phyloP scores from a whole-genome alignment of 2,888 invertebrate genomes.

The Biston stratarius region DNA sequence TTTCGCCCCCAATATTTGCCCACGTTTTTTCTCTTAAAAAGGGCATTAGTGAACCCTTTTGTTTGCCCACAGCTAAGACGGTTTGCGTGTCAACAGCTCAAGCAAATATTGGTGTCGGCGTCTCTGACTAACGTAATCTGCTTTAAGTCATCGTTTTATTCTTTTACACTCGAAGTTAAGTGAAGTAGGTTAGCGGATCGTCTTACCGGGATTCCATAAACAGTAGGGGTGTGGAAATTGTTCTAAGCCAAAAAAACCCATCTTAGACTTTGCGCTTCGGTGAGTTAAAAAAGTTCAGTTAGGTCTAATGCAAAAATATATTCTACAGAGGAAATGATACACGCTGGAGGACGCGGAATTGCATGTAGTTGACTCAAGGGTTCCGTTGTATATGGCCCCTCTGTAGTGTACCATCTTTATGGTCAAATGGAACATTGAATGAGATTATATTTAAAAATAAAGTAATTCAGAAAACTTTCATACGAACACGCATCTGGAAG shows the following conservation, averaged over 20 bases:
- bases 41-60: slow-evolving; percentile 86
- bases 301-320: no score
- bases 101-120: slow-evolving; percentile 80
- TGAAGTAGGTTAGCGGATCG: slow-evolving; percentile 57
- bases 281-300: no score
- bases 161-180: slow-evolving; percentile 61
- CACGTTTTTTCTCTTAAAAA: slow-evolving; percentile 83
- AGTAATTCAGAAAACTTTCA: no score
- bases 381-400: no score
- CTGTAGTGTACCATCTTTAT: no score
- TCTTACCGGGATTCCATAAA: slow-evolving; percentile 46
- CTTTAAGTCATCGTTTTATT: slow-evolving; percentile 59
- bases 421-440: no score
- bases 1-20: slow-evolving; percentile 69
- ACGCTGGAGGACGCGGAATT: no score
- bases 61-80: slow-evolving; percentile 81
- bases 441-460: no score
- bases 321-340: no score
- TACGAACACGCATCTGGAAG: no score
- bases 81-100: slow-evolving; percentile 82
- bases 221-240: slow-evolving; percentile 18
- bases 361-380: no score
- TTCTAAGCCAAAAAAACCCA: neutral
- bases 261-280: no score
- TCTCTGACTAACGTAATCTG: slow-evolving; percentile 78